Base-by-base conservation (phyloP, 1,140 invertebrate species). In the Drosophila sulfurigaster region DNA sequence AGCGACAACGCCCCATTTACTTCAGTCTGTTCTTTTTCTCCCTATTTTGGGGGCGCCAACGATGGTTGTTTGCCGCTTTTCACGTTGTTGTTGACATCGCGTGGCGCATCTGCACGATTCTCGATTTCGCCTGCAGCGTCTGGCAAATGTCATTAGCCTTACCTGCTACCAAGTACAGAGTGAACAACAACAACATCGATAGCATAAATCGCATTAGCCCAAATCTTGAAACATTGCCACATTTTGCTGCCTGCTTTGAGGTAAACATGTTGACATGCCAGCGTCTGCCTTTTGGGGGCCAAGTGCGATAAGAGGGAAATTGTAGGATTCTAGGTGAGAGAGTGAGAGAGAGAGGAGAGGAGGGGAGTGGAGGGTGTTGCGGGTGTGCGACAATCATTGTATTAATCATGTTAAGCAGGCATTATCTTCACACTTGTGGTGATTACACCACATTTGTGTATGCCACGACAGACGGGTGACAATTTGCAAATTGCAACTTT, bases 401-500 rank as follows among this genome's bases (percentile, higher is more conserved):
- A 79, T 86, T 82, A 82, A 87, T 88, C 73, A 80, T 88, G 83
- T 75, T 83, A 88, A 83, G 78, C 79, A 38, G 66, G 73, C 67
- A 80, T 87, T 75, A 88, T 80, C 85, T 88, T 88, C 77, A 72
- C 83, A 83, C 83, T 78, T 78, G 65, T 51, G 80, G 71, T 82
- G 80, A 82, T 82, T 82, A 76, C 80, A 82, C 52, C 49, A 46
- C 60, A 32, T 52, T 48, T 41, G 46, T 25, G 20, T 25, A 25
- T 25, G 20, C 20, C 20, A 38, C 11, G 48, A n/a, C 32, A 38
- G 46, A 25, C 64, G 64, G 64, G 52, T 70, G 85, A 88, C 85
- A 89, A 83, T 81, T 88, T 88, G 80, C 85, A 75, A 89, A 89
- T 81, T 89, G 85, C 85, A 72, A 78, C 64, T 69, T 89, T 88